Conservation (phyloP, 2,797 vertebrate species). For the Lagocephalus sceleratus region DNA sequence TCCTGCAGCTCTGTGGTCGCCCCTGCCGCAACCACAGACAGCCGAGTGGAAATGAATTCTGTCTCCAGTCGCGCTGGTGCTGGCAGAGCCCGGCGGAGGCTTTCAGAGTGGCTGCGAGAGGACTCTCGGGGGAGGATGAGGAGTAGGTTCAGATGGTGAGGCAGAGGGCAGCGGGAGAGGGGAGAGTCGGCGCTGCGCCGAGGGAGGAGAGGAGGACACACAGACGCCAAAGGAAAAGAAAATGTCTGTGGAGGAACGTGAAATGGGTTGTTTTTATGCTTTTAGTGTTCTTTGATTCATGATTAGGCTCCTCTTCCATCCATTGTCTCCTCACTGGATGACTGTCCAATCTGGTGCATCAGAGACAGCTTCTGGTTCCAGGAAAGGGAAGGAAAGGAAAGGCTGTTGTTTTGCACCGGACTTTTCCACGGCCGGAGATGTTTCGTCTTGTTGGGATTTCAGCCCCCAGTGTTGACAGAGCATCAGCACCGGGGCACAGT, state of each 20-base stretch:
- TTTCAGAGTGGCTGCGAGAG: constrained; percentile 41
- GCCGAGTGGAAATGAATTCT: constrained; percentile 46
- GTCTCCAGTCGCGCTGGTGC: constrained; percentile 47
- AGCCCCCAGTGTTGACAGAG: constrained; percentile 5
- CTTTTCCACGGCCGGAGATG: constrained; percentile 21
- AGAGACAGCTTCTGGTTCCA: constrained; percentile 41
- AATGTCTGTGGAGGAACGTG: constrained; percentile 32
- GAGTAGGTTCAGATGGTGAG: constrained; percentile 53
- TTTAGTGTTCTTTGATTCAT: too few species aligned
- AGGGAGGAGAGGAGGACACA: constrained; percentile 14
- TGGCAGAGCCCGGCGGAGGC: constrained; percentile 51
- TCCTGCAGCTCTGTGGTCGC: constrained; percentile 48
- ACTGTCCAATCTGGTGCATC: constrained; percentile 50
- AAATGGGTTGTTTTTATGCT: too few species aligned
- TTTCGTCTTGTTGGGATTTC: constrained; percentile 14
- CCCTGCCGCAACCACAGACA: constrained; percentile 47
- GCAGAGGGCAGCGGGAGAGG: constrained; percentile 29
- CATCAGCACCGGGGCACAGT: neutral
- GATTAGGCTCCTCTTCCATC: constrained; percentile 1
- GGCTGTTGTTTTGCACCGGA: constrained; percentile 17
- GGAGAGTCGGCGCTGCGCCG: constrained; percentile 28
- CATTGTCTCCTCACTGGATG: constrained; percentile 6
- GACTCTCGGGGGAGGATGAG: constrained; percentile 46
- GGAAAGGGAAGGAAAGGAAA: neutral
- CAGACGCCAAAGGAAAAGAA: constrained; percentile 21